These are phyloP conservation scores for Salvator merianae DNA, from an alignment of 2,113 vertebrate genomes.

Conservation along the genomic window DNA sequence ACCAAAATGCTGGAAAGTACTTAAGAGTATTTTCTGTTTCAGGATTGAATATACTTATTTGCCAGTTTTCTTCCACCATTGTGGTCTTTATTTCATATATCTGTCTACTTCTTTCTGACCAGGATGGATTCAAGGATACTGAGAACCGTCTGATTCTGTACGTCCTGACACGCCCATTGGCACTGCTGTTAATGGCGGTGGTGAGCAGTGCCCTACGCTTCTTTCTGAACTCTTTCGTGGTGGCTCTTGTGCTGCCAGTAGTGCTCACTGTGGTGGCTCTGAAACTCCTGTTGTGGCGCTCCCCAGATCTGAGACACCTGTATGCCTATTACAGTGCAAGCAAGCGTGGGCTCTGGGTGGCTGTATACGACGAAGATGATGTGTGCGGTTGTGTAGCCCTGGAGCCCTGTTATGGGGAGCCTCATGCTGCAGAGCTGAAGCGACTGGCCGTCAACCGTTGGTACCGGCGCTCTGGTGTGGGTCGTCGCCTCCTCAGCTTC, in stretches of 20 bases:
- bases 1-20: too few species aligned
- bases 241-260: constrained; percentile 84
- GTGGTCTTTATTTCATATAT: not conserved
- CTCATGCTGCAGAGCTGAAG: constrained; percentile 73
- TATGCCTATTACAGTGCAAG: constrained; percentile 79
- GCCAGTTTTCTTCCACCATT: not conserved
- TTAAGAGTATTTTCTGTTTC: too few species aligned
- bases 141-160: constrained; percentile 88
- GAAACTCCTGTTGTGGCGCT: constrained; percentile 84
- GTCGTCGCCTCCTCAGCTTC: constrained; percentile 69
- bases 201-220: constrained; percentile 83
- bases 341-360: constrained; percentile 79
- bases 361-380: constrained; percentile 78
- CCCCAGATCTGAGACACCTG: constrained; percentile 77
- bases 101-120: constrained; percentile 5
- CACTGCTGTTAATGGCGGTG: constrained; percentile 68
- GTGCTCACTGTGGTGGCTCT: constrained; percentile 81
- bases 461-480: constrained; percentile 83
- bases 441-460: constrained; percentile 80
- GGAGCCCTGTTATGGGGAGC: constrained; percentile 53
- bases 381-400: constrained; percentile 83
- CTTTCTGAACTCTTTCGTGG: constrained; percentile 83
- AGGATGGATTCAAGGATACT: constrained; percentile 85
- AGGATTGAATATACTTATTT: too few species aligned
- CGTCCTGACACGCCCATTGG: constrained; percentile 81